phyloP scores from a whole-genome alignment of 2,113 vertebrate species.

The Dissostichus mawsoni region DNA sequence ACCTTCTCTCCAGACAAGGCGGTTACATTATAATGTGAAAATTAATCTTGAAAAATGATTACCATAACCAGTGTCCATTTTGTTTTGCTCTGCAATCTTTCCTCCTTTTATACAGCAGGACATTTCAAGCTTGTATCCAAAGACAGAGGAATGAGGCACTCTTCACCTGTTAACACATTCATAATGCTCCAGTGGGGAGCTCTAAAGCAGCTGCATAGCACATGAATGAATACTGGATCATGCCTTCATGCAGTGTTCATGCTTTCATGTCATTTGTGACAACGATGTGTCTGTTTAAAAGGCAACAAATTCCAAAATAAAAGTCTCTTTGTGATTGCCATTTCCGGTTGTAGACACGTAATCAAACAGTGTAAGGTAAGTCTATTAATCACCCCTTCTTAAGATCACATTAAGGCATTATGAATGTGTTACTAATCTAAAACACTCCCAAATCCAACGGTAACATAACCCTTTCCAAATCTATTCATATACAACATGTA shows the following conservation, averaged over 20 bases:
- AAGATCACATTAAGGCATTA: conserved; percentile 73
- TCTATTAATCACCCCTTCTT: conserved; percentile 33
- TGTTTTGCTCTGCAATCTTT: conserved; percentile 41
- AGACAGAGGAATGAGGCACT: conserved; percentile 70
- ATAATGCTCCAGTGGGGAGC: conserved; percentile 69
- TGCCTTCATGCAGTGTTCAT: conserved; percentile 77
- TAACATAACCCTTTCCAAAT: conserved; percentile 45
- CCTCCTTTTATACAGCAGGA: conserved; percentile 45
- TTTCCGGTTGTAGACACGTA: conserved; percentile 55
- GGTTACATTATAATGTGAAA: conserved; percentile 55
- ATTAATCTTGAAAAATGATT: conserved; percentile 51
- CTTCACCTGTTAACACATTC: conserved; percentile 73
- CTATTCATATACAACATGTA: conserved; percentile 57
- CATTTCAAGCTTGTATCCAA: conserved; percentile 64
- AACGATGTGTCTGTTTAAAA: conserved; percentile 43
- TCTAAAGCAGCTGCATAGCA: conserved; percentile 66
- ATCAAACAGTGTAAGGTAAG: conserved; percentile 43
- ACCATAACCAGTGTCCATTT: conserved; percentile 43
- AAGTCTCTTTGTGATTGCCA: conserved; percentile 46
- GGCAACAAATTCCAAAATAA: conserved; percentile 63
- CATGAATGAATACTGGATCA: conserved; percentile 68
- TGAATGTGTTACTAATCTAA: conserved; percentile 76
- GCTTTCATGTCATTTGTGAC: conserved; percentile 62
- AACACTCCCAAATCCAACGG: conserved; percentile 53
- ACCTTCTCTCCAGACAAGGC: conserved; percentile 63